phyloP scores from a whole-genome alignment of 2,888 invertebrate species.

The Branchinecta sandiegonensis region DNA sequence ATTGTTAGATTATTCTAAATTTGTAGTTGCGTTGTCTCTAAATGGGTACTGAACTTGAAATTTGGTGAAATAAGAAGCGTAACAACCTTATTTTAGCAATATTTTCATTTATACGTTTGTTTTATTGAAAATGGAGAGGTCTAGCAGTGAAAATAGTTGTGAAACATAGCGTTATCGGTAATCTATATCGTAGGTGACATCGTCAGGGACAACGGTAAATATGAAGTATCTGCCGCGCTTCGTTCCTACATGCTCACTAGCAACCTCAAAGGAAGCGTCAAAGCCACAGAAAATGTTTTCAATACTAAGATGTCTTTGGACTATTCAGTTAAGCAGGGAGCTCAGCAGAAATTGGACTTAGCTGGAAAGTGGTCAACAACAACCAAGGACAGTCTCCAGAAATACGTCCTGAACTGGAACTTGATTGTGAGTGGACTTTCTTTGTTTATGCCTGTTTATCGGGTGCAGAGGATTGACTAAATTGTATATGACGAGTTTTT shows the following conservation, averaged over 20 bases:
- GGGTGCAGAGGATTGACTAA: no score
- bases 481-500: no score
- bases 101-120: no score
- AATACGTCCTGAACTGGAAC: constrained; percentile 25
- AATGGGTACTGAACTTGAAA: no score
- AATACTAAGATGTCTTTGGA: constrained; percentile 30
- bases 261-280: constrained; percentile 27
- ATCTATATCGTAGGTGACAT: constrained; percentile 28
- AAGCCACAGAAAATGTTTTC: constrained; percentile 28
- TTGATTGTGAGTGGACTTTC: constrained; percentile 10
- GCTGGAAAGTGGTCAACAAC: constrained; percentile 29
- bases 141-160: no score
- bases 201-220: constrained; percentile 27
- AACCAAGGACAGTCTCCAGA: constrained; percentile 28
- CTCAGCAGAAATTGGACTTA: constrained; percentile 28
- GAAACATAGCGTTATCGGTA: no score
- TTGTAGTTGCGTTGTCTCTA: no score
- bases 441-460: neutral
- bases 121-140: no score
- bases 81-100: no score
- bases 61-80: no score
- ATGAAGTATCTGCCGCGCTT: constrained; percentile 27
- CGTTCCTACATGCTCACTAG: constrained; percentile 30
- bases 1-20: no score
- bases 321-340: constrained; percentile 29